Evolutionary conservation across 2,113 vertebrate genomes (phyloP).

Genomic region (Callaeas wilsoni): DNA sequence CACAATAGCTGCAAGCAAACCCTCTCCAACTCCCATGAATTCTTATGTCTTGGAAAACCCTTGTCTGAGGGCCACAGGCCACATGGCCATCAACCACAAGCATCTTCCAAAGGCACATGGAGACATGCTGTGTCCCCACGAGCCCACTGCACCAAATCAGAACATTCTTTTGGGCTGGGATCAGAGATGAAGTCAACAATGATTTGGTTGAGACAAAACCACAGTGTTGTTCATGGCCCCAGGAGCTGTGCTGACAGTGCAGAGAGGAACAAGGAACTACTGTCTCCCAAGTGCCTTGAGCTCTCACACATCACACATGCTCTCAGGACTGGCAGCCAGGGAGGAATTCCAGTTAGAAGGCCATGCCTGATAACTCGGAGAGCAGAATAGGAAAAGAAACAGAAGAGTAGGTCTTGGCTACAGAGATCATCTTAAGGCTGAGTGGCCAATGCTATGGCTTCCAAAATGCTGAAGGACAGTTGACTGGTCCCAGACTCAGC

Average conservation of each 20-base stretch:
- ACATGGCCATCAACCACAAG: constrained; percentile 12
- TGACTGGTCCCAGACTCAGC: background rate
- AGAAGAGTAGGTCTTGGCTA: background rate
- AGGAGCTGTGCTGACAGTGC: constrained; percentile 1
- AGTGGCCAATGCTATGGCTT: background rate
- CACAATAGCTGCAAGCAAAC: background rate
- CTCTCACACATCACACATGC: background rate
- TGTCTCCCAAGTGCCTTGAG: background rate
- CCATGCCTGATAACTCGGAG: background rate
- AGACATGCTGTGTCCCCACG: background rate
- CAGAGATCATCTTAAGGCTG: background rate
- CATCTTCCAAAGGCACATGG: background rate
- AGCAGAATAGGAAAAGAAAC: background rate
- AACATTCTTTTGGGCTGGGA: constrained; percentile 12
- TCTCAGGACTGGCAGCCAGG: background rate
- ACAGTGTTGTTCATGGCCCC: background rate
- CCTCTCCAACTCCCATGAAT: background rate
- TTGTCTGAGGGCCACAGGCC: background rate
- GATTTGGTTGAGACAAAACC: background rate
- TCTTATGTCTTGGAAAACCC: background rate
- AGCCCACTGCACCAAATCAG: background rate
- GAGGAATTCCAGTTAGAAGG: background rate
- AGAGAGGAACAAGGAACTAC: constrained; percentile 9
- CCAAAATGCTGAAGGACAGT: background rate
- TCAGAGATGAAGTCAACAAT: background rate